These are phyloP conservation scores for Jacana jacana DNA, from an alignment of 2,113 vertebrate species.

Conservation along the genomic window DNA sequence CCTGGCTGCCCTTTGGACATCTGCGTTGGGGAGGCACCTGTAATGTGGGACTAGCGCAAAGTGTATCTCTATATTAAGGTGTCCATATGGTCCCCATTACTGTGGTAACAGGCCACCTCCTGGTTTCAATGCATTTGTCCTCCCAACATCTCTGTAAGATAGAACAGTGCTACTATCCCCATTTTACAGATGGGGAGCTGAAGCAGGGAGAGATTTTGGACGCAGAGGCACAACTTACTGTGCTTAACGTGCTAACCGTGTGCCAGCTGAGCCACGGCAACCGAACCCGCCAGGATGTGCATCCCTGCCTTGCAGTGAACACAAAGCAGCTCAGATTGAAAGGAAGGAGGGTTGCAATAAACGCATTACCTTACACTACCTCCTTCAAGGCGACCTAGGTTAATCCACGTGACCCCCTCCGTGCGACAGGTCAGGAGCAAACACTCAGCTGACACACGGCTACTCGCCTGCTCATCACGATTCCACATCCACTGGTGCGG, in stretches of 20 bases:
- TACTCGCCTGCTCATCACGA: neutral
- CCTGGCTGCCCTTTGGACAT: constrained; percentile 67
- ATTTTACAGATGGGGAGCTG: constrained; percentile 48
- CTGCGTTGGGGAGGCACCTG: constrained; percentile 57
- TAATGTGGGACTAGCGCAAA: constrained; percentile 58
- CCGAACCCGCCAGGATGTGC: neutral
- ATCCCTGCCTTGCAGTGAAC: constrained; percentile 30
- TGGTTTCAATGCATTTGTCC: constrained; percentile 65
- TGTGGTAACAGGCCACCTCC: constrained; percentile 68
- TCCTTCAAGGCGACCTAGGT: neutral
- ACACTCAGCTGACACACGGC: neutral
- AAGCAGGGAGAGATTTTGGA: constrained; percentile 51
- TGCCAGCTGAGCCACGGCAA: constrained; percentile 17
- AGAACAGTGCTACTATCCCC: constrained; percentile 26
- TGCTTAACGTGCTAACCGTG: neutral
- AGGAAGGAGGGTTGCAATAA: neutral
- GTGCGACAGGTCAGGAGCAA: neutral
- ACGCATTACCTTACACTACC: neutral
- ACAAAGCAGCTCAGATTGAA: neutral
- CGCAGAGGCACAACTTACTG: neutral
- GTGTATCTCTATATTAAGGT: constrained; percentile 66
- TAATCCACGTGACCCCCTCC: neutral
- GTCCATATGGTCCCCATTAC: constrained; percentile 70
- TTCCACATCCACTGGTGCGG: neutral
- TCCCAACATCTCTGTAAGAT: constrained; percentile 67